Evolutionary conservation across 2,888 invertebrate genomes (phyloP).

Genomic region (Temnothorax rugatulus): DNA sequence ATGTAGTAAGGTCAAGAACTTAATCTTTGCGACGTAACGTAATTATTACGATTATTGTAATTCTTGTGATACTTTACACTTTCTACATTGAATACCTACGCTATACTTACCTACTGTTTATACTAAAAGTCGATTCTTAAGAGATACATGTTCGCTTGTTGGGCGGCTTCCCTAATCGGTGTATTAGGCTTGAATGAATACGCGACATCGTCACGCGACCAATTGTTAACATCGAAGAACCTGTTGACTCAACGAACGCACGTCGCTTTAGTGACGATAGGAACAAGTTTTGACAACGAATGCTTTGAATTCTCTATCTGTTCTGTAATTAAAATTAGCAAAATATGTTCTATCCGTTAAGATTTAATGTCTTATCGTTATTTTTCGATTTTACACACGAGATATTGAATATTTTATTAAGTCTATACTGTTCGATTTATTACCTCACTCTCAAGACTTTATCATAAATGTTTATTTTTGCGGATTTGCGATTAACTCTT

Average conservation of each 20-base stretch:
- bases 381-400: not conserved
- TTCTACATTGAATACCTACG: constrained; percentile 84
- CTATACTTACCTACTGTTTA: constrained; percentile 78
- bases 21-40: constrained; percentile 67
- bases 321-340: constrained; percentile 15
- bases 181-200: constrained; percentile 17
- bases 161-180: constrained; percentile 57
- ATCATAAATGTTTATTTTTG: not conserved
- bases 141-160: constrained; percentile 71
- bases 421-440: not conserved
- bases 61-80: constrained; percentile 85
- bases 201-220: constrained; percentile 57
- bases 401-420: constrained; percentile 9
- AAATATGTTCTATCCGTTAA: constrained; percentile 15
- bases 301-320: constrained; percentile 56
- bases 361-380: not conserved
- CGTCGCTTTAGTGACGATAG: constrained; percentile 62
- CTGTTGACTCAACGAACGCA: constrained; percentile 77
- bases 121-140: constrained; percentile 71
- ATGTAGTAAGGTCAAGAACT: constrained; percentile 62
- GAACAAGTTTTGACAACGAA: constrained; percentile 77
- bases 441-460: not conserved
- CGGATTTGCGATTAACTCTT: constrained; percentile 1
- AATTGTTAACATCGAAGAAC: constrained; percentile 79
- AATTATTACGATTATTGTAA: constrained; percentile 80